Evolutionary conservation across 2,797 vertebrate genomes (phyloP).

Genomic region (Rhabdomys pumilio): DNA sequence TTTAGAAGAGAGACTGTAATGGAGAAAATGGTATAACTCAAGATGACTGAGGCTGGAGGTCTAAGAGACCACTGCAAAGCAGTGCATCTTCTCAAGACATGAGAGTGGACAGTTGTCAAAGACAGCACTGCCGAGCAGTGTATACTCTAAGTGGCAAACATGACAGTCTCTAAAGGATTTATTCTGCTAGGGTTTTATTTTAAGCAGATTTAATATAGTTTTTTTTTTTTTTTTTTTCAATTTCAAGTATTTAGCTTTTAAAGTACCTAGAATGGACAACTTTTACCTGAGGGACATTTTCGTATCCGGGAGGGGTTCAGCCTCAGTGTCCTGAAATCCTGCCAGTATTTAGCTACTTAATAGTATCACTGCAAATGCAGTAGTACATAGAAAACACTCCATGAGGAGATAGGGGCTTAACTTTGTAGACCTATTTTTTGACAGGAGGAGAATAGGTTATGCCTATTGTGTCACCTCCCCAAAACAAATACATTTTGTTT

Average conservation of each 20-base stretch:
- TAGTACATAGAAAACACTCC: constrained; percentile 4
- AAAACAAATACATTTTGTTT: constrained; percentile 39
- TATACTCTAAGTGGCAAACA: background rate
- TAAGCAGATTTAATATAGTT: background rate
- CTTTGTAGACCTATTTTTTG: background rate
- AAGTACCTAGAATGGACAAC: background rate
- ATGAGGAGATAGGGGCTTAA: constrained; percentile 28
- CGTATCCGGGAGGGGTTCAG: background rate
- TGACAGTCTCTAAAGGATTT: background rate
- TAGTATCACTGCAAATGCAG: background rate
- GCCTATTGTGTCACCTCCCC: background rate
- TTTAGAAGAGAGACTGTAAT: background rate
- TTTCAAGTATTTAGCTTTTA: background rate
- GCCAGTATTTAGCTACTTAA: background rate
- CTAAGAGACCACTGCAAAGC: background rate
- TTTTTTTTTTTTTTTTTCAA: background rate
- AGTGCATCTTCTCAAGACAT: background rate
- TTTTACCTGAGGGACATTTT: background rate
- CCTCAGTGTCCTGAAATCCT: background rate
- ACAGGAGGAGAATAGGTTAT: constrained; percentile 5
- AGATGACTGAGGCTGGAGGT: background rate
- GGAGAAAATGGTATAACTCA: background rate
- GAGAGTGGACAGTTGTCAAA: background rate
- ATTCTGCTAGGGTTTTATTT: background rate
- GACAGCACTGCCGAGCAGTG: background rate